Conservation (phyloP, 1,140 invertebrate species). For the Magallana gigas region DNA sequence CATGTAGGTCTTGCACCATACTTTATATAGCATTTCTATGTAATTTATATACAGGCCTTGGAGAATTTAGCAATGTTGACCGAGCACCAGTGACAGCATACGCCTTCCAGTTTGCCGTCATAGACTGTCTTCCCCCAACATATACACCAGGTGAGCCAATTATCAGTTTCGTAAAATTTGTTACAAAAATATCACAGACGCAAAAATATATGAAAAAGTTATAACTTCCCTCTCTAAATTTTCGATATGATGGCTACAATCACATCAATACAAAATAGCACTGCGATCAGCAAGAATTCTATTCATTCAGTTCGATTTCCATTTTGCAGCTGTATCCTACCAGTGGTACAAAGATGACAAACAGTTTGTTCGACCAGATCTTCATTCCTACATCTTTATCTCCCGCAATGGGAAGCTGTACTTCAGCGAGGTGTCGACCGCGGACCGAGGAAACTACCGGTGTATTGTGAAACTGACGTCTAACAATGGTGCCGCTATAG, state of each 20-base stretch:
- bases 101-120: conserved; percentile 60
- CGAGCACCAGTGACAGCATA: conserved; percentile 62
- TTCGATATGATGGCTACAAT: no score
- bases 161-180: no score
- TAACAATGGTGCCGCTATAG: conserved; percentile 58
- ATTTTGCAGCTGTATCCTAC: conserved; percentile 63
- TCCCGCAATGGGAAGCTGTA: conserved; percentile 71
- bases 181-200: no score
- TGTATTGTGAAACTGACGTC: conserved; percentile 68
- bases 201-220: no score
- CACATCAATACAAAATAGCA: no score
- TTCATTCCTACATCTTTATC: conserved; percentile 67
- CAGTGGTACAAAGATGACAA: conserved; percentile 67
- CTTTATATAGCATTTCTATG: conserved; percentile 4
- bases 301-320: background rate
- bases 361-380: conserved; percentile 67
- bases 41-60: conserved; percentile 57
- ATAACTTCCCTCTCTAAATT: no score
- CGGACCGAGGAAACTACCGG: conserved; percentile 63
- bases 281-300: background rate
- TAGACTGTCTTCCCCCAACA: conserved; percentile 64
- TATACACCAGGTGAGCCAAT: conserved; percentile 64
- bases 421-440: conserved; percentile 66
- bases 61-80: conserved; percentile 68
- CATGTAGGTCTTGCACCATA: background rate